phyloP scores from a whole-genome alignment of 1,140 invertebrate species.

The Eriocheir sinensis region DNA sequence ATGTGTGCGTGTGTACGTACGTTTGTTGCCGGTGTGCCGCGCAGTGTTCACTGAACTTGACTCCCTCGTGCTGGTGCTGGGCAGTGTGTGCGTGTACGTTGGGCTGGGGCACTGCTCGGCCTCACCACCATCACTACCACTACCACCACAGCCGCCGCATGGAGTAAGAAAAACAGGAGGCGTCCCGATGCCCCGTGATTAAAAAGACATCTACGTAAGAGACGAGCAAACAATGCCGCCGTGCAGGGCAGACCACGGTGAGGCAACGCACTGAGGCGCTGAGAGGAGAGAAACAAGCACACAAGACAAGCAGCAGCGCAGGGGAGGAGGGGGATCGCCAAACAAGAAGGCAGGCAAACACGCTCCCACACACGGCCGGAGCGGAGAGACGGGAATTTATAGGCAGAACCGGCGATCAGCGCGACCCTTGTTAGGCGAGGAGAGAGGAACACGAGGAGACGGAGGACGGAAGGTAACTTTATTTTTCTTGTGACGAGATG shows the following conservation, averaged over 20 bases:
- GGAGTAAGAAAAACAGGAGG: background rate
- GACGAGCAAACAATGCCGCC: background rate
- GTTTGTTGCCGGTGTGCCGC: background rate
- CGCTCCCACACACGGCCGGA: conserved; percentile 9
- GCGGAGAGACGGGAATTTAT: conserved; percentile 8
- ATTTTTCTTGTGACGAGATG: too few relatives aligned
- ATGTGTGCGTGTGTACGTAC: background rate
- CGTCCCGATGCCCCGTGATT: too few relatives aligned
- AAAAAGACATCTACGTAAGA: background rate
- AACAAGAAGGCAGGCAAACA: conserved; percentile 10
- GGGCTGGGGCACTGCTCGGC: background rate
- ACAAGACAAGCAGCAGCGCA: conserved; percentile 18
- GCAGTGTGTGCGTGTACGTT: background rate
- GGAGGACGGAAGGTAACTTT: background rate
- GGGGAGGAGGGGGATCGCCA: background rate
- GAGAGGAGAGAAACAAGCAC: background rate
- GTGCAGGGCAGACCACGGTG: background rate
- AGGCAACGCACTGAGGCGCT: background rate
- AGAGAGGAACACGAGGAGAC: conserved; percentile 21
- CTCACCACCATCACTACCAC: background rate
- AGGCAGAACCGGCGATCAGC: conserved; percentile 19
- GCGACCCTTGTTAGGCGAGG: conserved; percentile 18
- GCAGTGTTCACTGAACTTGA: too few relatives aligned
- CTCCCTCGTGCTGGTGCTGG: background rate
- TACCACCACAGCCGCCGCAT: background rate